phyloP scores from a whole-genome alignment of 2,113 vertebrate species.

The Poeciliopsis prolifica region DNA sequence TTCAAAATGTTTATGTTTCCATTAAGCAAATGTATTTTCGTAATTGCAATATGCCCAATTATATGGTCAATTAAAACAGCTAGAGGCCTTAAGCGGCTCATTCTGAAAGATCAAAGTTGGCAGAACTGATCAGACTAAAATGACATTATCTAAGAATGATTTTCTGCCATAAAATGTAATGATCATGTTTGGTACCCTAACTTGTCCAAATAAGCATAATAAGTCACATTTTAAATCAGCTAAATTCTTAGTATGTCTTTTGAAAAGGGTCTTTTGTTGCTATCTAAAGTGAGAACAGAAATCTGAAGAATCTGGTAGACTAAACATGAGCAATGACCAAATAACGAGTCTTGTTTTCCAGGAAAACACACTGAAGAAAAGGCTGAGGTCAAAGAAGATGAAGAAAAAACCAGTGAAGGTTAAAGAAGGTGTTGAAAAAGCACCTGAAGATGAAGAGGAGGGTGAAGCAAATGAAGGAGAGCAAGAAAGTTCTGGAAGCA shows the following conservation, averaged over 20 bases:
- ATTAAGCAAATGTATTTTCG: too few species aligned
- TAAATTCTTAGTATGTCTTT: neutral
- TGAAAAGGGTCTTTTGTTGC: neutral
- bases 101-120: too few species aligned
- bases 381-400: constrained; percentile 66
- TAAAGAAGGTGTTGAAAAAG: constrained; percentile 20
- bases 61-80: too few species aligned
- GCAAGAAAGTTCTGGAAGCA: constrained; percentile 48
- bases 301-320: neutral
- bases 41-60: too few species aligned
- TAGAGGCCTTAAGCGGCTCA: too few species aligned
- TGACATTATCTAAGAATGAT: too few species aligned
- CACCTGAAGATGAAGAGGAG: constrained; percentile 35
- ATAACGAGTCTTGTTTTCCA: constrained; percentile 31
- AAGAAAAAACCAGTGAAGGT: constrained; percentile 75
- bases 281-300: neutral
- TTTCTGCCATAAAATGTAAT: too few species aligned
- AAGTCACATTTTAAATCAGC: too few species aligned
- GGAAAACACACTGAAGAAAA: constrained; percentile 73
- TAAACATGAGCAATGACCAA: neutral
- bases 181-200: too few species aligned
- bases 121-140: too few species aligned
- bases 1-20: too few species aligned
- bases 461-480: constrained; percentile 55
- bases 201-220: too few species aligned